These are phyloP conservation scores for Catostomus latipinnis DNA, from an alignment of 2,797 vertebrate genomes.

Conservation along the genomic window DNA sequence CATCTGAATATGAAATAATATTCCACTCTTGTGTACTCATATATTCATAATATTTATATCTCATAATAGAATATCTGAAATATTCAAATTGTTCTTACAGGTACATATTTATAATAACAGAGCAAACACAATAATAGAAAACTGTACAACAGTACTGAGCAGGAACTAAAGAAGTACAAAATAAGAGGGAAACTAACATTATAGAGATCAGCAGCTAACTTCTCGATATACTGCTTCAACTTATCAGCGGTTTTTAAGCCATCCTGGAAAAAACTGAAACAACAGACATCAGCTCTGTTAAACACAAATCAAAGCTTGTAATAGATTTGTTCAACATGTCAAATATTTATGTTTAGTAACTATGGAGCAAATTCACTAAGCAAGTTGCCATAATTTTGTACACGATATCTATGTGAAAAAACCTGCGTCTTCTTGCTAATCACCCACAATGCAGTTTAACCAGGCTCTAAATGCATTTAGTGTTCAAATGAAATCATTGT, in stretches of 20 bases:
- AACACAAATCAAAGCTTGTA: not conserved
- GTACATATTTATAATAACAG: not conserved
- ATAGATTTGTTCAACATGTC: not conserved
- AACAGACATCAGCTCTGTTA: conserved; percentile 10
- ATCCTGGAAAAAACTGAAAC: conserved; percentile 88
- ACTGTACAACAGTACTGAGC: not conserved
- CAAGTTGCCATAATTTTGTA: not conserved
- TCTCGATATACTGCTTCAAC: conserved; percentile 90
- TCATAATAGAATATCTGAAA: not conserved
- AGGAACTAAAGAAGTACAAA: conserved; percentile 8
- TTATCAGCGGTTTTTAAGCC: conserved; percentile 91
- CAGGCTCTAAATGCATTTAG: too few relatives aligned
- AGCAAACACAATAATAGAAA: conserved; percentile 4
- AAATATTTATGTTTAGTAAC: not conserved
- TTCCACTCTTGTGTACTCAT: not conserved
- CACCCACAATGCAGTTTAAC: too few relatives aligned
- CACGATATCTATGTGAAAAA: too few relatives aligned
- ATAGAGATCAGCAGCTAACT: conserved; percentile 87
- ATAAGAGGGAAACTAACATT: conserved; percentile 81
- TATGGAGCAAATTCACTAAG: too few relatives aligned
- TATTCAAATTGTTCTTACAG: not conserved
- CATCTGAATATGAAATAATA: not conserved
- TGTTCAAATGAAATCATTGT: too few relatives aligned
- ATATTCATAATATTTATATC: not conserved
- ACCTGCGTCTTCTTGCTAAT: too few relatives aligned